These are phyloP conservation scores for Sebastes hopkinsi DNA, from an alignment of 2,797 vertebrate species.

Conservation along the genomic window DNA sequence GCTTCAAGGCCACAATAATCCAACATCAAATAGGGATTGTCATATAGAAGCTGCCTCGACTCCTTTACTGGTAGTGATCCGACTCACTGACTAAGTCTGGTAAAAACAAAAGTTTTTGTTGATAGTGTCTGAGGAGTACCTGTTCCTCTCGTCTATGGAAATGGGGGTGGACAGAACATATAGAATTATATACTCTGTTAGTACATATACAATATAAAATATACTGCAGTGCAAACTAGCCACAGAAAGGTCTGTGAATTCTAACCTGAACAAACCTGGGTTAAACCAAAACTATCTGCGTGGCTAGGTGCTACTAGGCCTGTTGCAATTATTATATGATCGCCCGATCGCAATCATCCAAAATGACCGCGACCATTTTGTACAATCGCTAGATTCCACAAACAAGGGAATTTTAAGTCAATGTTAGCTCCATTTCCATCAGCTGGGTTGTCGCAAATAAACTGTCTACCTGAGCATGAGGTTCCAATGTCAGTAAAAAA, in stretches of 20 bases:
- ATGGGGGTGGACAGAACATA: background rate
- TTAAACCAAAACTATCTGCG: background rate
- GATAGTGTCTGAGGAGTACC: background rate
- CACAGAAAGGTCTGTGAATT: background rate
- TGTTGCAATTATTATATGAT: no score
- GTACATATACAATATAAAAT: background rate
- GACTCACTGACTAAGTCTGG: background rate
- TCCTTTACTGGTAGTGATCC: slow-evolving; percentile 6
- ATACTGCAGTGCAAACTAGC: background rate
- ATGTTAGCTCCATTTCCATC: background rate
- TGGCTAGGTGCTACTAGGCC: background rate
- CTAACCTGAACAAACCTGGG: background rate
- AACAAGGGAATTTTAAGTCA: no score
- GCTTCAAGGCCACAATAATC: background rate
- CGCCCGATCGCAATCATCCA: no score
- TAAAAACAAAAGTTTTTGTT: background rate
- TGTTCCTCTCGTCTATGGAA: background rate
- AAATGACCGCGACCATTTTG: no score
- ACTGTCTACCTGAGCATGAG: background rate
- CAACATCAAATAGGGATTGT: background rate
- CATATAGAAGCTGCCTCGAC: background rate
- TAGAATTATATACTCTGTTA: background rate
- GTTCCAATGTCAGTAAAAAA: background rate
- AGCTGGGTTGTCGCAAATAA: background rate
- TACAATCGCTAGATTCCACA: no score